phyloP scores from a whole-genome alignment of 2,888 invertebrate species.

The Neoscelio sp. region DNA sequence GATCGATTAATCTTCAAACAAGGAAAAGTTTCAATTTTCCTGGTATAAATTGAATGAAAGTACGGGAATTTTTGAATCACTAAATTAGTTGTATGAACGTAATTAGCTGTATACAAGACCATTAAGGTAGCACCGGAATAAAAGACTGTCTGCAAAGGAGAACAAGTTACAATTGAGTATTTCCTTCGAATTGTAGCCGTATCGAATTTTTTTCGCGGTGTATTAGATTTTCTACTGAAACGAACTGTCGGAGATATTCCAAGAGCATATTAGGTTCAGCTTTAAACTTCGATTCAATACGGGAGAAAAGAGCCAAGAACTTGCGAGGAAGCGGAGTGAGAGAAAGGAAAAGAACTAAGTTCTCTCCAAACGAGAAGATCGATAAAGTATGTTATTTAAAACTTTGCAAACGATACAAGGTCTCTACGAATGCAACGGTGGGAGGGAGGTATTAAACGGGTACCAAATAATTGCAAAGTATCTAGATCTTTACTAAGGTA shows the following conservation, averaged over 20 bases:
- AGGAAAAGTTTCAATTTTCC: neutral
- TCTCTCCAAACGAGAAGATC: conserved; percentile 49
- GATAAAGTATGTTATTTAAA: conserved; percentile 66
- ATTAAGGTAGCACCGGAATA: conserved; percentile 18
- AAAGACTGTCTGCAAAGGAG: conserved; percentile 15
- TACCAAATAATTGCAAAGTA: conserved; percentile 64
- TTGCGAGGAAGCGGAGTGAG: conserved; percentile 27
- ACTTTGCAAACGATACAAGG: conserved; percentile 64
- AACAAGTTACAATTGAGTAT: conserved; percentile 44
- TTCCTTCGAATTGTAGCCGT: conserved; percentile 52
- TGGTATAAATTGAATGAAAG: conserved; percentile 6
- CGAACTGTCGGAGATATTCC: conserved; percentile 53
- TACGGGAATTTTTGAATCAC: neutral
- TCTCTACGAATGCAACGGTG: conserved; percentile 29
- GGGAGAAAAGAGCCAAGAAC: conserved; percentile 52
- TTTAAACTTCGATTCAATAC: conserved; percentile 68
- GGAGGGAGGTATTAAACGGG: conserved; percentile 44
- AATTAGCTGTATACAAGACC: conserved; percentile 38
- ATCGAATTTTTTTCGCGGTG: conserved; percentile 59
- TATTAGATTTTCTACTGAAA: conserved; percentile 57
- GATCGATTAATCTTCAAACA: too few relatives aligned
- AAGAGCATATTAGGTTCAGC: conserved; percentile 65
- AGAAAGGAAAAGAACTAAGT: conserved; percentile 51
- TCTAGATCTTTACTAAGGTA: conserved; percentile 58
- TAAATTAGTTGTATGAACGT: conserved; percentile 14